Percentiles rank a stretch among this genome's conserved stretches.
phyloP scores from a whole-genome alignment of 2,888 invertebrate species.

The Unio delphinus region DNA sequence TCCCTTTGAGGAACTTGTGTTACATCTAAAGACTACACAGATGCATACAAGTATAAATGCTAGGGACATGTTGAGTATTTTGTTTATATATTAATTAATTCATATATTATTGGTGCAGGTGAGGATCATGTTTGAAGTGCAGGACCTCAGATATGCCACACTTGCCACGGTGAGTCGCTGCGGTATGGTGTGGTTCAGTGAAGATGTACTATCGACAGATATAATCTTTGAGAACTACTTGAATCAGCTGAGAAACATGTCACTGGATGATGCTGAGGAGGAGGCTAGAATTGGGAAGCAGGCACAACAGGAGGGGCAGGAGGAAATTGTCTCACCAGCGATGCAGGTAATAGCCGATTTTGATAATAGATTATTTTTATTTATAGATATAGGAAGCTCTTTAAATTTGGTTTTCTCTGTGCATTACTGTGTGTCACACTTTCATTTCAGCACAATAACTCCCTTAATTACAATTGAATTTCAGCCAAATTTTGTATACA shows the following conservation, averaged over 20 bases:
- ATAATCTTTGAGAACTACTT: conserved; percentile 99
- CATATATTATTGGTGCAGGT: conserved; percentile 51
- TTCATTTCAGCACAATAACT: no score
- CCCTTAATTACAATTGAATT: no score
- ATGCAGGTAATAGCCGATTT: conserved; percentile 50
- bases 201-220: conserved; percentile 97
- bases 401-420: no score
- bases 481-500: no score
- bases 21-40: no score
- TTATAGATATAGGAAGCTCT: no score
- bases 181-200: conserved; percentile 99
- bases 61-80: no score
- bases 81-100: background rate
- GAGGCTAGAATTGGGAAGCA: conserved; percentile 41
- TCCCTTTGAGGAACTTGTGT: no score
- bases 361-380: background rate
- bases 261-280: conserved; percentile 69
- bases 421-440: no score
- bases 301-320: conserved; percentile 40
- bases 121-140: conserved; percentile 79
- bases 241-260: conserved; percentile 81
- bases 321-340: conserved; percentile 64
- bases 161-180: conserved; percentile 99
- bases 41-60: no score
- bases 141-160: conserved; percentile 98